Conservation (phyloP, 2,888 invertebrate species). For the Apamea anceps region DNA sequence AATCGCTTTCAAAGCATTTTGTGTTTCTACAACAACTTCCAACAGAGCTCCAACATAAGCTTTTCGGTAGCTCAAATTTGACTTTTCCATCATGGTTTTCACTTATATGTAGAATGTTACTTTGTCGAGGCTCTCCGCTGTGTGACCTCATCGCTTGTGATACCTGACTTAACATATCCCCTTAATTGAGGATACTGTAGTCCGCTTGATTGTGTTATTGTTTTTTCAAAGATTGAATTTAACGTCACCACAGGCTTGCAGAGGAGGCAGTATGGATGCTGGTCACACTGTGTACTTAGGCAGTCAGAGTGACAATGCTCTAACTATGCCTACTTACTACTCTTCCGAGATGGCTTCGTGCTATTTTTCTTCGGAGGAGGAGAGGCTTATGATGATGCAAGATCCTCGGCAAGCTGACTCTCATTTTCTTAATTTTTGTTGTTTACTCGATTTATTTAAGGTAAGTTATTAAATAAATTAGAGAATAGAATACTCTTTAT, state of each 20-base stretch:
- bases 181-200: background rate
- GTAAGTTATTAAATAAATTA: background rate
- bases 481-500: no score
- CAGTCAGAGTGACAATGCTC: conserved; percentile 5
- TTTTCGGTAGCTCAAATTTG: background rate
- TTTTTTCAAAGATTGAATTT: background rate
- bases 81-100: background rate
- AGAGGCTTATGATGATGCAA: background rate
- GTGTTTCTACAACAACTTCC: background rate
- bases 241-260: conserved; percentile 20
- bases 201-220: no score
- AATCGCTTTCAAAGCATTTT: no score
- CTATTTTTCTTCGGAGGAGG: background rate
- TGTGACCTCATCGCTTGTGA: background rate
- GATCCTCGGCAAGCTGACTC: background rate
- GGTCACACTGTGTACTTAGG: conserved; percentile 18
- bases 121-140: background rate
- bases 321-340: background rate
- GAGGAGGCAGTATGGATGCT: conserved; percentile 33
- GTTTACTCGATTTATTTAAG: background rate
- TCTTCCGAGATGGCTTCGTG: background rate
- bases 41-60: background rate
- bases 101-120: background rate
- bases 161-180: background rate
- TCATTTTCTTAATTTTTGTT: background rate